Percentiles rank a stretch among this genome's conserved stretches.
phyloP scores from a whole-genome alignment of 2,113 vertebrate genomes.

The Okapia johnstoni region DNA sequence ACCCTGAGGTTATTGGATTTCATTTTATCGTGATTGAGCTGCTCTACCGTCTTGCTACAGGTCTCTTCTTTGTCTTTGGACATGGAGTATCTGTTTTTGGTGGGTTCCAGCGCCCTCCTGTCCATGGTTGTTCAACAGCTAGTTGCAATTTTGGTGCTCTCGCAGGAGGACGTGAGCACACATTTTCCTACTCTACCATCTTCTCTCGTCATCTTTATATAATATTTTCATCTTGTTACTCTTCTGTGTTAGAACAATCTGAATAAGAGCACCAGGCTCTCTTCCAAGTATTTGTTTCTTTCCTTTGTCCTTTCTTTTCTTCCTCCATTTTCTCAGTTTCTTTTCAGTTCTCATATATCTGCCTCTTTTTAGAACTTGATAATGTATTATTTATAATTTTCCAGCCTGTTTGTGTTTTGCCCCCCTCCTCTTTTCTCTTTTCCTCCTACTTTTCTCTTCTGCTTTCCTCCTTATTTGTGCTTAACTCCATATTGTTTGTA shows the following conservation, averaged over 20 bases:
- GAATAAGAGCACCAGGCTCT: neutral
- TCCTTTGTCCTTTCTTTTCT: neutral
- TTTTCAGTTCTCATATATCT: neutral
- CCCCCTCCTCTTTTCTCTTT: neutral
- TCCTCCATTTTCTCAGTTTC: neutral
- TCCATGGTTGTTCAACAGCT: neutral
- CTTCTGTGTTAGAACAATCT: neutral
- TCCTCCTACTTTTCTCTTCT: neutral
- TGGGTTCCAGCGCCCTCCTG: accelerated
- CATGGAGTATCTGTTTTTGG: neutral
- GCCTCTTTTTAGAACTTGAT: neutral
- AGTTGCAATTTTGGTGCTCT: neutral
- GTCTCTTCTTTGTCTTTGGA: neutral
- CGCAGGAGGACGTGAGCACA: neutral
- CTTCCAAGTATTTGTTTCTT: neutral
- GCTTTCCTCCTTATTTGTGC: neutral
- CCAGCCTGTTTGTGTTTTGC: constrained; percentile 7
- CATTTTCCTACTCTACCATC: neutral
- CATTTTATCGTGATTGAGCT: neutral
- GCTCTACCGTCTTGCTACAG: neutral
- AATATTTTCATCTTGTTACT: neutral
- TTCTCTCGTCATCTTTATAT: neutral
- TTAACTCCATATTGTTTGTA: neutral
- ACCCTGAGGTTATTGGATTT: neutral
- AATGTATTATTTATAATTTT: neutral